phyloP scores from a whole-genome alignment of 2,797 vertebrate genomes.

The Danio albolineatus region DNA sequence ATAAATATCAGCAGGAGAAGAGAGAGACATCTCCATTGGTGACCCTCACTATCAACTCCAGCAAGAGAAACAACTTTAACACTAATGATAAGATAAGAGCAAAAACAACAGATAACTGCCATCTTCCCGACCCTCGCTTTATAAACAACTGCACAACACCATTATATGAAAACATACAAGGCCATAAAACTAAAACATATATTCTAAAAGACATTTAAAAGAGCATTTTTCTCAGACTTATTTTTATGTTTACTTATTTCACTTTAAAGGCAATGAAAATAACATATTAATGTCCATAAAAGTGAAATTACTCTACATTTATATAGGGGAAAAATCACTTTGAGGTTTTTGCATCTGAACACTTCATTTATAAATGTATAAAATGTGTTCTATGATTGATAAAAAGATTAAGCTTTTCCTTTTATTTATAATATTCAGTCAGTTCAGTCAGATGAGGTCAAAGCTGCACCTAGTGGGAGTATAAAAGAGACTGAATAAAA shows the following conservation, averaged over 20 bases:
- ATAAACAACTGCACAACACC: not conserved
- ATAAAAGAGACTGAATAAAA: not conserved
- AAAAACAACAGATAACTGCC: slow-evolving; percentile 12
- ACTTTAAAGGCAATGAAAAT: too few species aligned
- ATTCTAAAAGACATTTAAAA: not conserved
- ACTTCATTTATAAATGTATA: too few species aligned
- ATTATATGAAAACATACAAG: not conserved
- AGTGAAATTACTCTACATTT: too few species aligned
- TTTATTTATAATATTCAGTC: not conserved
- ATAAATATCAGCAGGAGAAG: not conserved
- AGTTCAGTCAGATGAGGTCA: not conserved
- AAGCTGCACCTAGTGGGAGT: slow-evolving; percentile 16
- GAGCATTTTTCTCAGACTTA: too few species aligned
- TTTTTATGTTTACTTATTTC: too few species aligned
- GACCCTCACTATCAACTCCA: not conserved
- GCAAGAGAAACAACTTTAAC: not conserved
- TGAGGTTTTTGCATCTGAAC: too few species aligned
- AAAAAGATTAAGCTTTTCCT: not conserved
- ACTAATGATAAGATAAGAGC: slow-evolving; percentile 13
- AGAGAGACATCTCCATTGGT: not conserved
- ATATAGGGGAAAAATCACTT: too few species aligned
- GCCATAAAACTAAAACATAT: not conserved
- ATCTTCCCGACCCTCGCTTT: not conserved
- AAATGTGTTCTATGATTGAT: not conserved
- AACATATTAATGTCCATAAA: too few species aligned